Conservation (phyloP, 2,888 invertebrate species). For the Torymus auratus region DNA sequence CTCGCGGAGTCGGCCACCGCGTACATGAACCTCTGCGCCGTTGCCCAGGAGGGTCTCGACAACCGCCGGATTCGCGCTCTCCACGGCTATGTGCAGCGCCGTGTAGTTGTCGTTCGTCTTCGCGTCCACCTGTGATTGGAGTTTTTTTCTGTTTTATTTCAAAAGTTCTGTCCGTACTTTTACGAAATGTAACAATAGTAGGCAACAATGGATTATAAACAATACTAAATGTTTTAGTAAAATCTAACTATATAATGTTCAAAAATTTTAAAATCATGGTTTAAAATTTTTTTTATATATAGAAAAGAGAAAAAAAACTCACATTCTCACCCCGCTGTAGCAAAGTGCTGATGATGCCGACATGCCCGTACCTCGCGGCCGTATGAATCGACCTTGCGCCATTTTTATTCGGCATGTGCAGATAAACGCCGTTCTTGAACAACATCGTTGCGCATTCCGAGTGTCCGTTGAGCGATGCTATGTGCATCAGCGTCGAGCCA, state of each 20-base stretch:
- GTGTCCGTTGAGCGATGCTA: constrained; percentile 97
- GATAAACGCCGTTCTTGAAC: constrained; percentile 98
- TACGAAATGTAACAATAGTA: too few species aligned
- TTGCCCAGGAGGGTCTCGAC: constrained; percentile 98
- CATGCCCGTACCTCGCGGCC: constrained; percentile 97
- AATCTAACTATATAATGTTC: too few species aligned
- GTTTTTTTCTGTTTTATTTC: too few species aligned
- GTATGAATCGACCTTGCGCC: constrained; percentile 99
- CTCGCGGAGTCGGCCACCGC: constrained; percentile 92
- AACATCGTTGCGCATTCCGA: constrained; percentile 99
- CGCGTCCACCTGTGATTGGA: constrained; percentile 70
- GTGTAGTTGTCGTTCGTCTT: constrained; percentile 90
- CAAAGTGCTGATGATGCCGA: constrained; percentile 96
- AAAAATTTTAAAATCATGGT: too few species aligned
- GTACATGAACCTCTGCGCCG: constrained; percentile 97
- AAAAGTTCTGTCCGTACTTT: too few species aligned
- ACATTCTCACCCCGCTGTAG: constrained; percentile 98
- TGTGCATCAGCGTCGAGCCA: constrained; percentile 98
- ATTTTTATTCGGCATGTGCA: constrained; percentile 99
- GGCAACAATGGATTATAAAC: too few species aligned
- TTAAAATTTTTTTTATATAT: too few species aligned
- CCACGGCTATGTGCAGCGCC: constrained; percentile 97
- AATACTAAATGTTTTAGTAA: too few species aligned
- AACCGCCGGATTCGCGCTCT: constrained; percentile 94
- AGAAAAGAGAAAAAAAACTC: not conserved